Conservation (phyloP, 1,140 invertebrate species). For the Musca vetustissima region DNA sequence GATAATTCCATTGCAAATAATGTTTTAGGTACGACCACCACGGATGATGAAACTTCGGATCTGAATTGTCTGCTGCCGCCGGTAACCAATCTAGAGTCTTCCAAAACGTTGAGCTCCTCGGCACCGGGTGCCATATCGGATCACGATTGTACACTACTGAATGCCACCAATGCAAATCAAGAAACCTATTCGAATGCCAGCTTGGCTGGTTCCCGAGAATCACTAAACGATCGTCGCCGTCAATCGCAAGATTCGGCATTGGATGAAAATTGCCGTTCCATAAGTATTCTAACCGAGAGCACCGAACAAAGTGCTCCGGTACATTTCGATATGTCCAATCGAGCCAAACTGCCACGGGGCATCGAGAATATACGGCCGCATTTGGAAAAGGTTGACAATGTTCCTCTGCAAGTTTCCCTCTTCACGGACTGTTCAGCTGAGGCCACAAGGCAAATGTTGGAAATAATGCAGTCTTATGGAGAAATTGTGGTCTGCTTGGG, state of each 20-base stretch:
- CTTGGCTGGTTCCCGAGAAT: slow-evolving; percentile 22
- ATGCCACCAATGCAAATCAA: slow-evolving; percentile 49
- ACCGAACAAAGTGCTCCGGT: slow-evolving; percentile 87
- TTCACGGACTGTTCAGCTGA: slow-evolving; percentile 94
- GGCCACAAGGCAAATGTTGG: slow-evolving; percentile 86
- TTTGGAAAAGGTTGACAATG: slow-evolving; percentile 93
- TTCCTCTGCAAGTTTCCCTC: slow-evolving; percentile 91
- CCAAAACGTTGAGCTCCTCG: slow-evolving; percentile 75
- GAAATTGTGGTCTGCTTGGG: slow-evolving; percentile 86
- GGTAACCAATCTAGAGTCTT: slow-evolving; percentile 65
- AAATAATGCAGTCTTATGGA: slow-evolving; percentile 95
- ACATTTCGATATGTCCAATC: slow-evolving; percentile 88
- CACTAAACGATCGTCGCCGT: slow-evolving; percentile 36
- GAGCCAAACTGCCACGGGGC: slow-evolving; percentile 92
- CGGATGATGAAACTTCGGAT: slow-evolving; percentile 32
- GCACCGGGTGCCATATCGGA: slow-evolving; percentile 81
- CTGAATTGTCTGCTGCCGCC: slow-evolving; percentile 45
- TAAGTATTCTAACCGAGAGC: slow-evolving; percentile 82
- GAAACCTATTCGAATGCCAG: slow-evolving; percentile 21
- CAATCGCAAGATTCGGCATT: slow-evolving; percentile 57
- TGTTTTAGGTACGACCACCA: slow-evolving; percentile 19
- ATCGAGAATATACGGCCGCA: slow-evolving; percentile 97
- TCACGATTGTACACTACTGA: slow-evolving; percentile 71
- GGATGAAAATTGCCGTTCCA: slow-evolving; percentile 73
- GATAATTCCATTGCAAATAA: slow-evolving; percentile 21